Evolutionary conservation across 64 coral and sea anemone genomes (phyloP), one percentile per base, ranked within the genome.

Genomic region (Pocillopora damicornis): DNA sequence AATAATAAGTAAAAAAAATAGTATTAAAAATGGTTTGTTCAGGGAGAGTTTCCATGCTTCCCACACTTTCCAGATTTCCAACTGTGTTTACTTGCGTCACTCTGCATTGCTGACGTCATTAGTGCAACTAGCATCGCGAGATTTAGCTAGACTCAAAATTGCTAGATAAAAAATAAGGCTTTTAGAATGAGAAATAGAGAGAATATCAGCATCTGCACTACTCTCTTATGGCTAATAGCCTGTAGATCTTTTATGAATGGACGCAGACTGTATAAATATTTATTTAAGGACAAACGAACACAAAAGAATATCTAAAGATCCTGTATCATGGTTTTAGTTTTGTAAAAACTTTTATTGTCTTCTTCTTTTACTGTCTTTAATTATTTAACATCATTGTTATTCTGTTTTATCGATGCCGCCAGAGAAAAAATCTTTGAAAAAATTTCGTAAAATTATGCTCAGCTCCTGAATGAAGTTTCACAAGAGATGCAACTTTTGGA

Each of bases 231-330:
- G 77, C n/a, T 60, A 60, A 51, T 20, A 12, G 5, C 13, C 15
- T 64, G 26, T 37, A 64, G 36, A 68, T 20, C 13, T 1, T 13
- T n/a, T 15, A 1, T 1, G 35, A 16, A 35, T 83, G 61, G 61
- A 20, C 80, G 35, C 35, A 83, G 38, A 38, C 13, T 51, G 34
- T 83, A 10, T 79, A 65, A 83, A 83, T 83, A 83, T 83, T 83
- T 18, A 38, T 66, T 2, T 63, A 13, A 18, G 68, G 67, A 83
- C 14, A 63, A 81, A 45, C 22, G 63, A 1, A 67, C 1, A 5
- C 17, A 83, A 83, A 61, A 83, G 67, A 68, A 83, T 61, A 63
- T 15, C 6, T 15, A 25, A 9, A 22, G 16, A 58, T 76, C 57
- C 17, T 61, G 11, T 80, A 77, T 56, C 57, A 20, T 77, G 75